Base-by-base conservation (phyloP, 2,113 vertebrate genomes). In the Callipepla squamata region DNA sequence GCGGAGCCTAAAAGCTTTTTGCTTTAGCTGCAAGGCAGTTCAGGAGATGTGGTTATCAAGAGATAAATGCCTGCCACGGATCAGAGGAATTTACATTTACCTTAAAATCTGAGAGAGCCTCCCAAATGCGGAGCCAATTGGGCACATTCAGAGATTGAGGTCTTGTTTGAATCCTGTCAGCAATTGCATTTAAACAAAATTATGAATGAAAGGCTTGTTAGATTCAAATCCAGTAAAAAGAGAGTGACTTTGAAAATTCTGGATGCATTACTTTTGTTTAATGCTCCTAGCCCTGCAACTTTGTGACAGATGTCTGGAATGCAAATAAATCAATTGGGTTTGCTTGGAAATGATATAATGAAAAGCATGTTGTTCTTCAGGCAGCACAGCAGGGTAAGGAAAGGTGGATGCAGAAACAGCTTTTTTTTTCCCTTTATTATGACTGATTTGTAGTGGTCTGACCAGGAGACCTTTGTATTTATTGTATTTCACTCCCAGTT, bases 41-140 rank as follows among this genome's bases (percentile, higher is more conserved):
- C 22, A 67, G 48, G 80, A 86, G 61, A 57, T 11, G 4, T 47
- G 34, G 59, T 55, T 76, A 16, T 90, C 1, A 79, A 62, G 13
- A 75, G 59, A 32, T 30, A 90, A 91, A 79, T 81, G 48, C n/a
- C 93, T 87, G 66, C 63, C 75, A 87, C 57, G n/a, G 48, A 82
- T 82, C 90, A 91, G 74, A 84, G 51, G 57, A 62, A 89, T 80
- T 79, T 84, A 58, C 50, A 87, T 94, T 83, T 92, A 87, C 83
- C 58, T 79, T 85, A 90, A 92, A 87, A 85, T 85, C 63, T 45
- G 28, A 58, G 28, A 62, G 50, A 32, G 6, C 11, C 44, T 81
- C 67, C 45, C 40, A 81, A 48, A 69, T 48, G 9, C 6, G 9
- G 34, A 80, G 42, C 65, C 83, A n/a, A 70, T 91, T 59, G 68